A percentile compares a stretch with the other conserved stretches of the same genome.
Evolutionary conservation across 2,797 vertebrate genomes (phyloP).

Genomic region (Sarcophilus harrisii): DNA sequence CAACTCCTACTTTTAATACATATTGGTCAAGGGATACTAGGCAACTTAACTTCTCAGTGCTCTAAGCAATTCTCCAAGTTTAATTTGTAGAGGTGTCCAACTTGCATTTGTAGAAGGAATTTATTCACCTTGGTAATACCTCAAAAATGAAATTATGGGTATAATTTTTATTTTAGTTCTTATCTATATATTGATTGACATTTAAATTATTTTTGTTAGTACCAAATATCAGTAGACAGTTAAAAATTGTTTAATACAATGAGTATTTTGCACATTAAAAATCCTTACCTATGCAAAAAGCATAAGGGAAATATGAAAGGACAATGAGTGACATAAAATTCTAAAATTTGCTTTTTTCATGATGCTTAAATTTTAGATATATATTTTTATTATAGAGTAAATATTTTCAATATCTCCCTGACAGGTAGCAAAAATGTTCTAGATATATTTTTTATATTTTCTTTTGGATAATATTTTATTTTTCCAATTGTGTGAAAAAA

Average conservation of each 20-base stretch:
- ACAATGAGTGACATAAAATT: neutral
- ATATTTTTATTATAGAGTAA: constrained; percentile 33
- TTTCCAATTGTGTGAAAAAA: neutral
- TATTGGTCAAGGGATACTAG: neutral
- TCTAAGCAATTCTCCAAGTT: neutral
- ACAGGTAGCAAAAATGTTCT: constrained; percentile 17
- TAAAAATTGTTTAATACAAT: neutral
- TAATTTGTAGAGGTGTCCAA: neutral
- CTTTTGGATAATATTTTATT: neutral
- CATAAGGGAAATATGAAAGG: neutral
- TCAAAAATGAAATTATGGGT: neutral
- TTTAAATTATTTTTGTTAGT: neutral
- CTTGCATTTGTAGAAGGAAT: neutral
- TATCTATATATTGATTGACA: neutral
- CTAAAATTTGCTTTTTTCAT: neutral
- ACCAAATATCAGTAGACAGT: neutral
- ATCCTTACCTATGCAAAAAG: neutral
- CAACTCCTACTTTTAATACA: neutral
- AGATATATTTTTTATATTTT: neutral
- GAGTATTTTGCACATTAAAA: neutral
- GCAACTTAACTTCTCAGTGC: neutral
- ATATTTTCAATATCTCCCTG: constrained; percentile 40
- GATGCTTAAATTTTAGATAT: neutral
- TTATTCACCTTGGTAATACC: neutral
- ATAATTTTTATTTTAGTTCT: neutral